Conservation (phyloP, 2,888 invertebrate species). For the Tenthredo livida region DNA sequence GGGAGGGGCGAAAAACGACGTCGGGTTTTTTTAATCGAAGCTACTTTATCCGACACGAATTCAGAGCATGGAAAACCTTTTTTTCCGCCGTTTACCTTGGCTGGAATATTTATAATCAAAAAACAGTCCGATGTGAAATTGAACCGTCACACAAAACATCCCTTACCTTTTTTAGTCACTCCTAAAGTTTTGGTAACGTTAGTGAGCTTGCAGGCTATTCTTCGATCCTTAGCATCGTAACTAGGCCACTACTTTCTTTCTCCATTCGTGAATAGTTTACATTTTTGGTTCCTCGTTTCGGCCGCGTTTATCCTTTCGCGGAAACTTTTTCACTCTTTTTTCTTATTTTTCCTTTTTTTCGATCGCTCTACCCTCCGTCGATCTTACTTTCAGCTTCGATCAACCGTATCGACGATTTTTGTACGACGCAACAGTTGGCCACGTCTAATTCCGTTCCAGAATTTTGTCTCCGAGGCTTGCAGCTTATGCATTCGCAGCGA, state of each 20-base stretch:
- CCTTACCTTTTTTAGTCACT: neutral
- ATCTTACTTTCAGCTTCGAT: conserved; percentile 40
- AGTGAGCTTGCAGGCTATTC: neutral
- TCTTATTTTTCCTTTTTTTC: neutral
- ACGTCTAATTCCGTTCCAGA: conserved; percentile 42
- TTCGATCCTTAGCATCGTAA: neutral
- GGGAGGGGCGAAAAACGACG: neutral
- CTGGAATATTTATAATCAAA: neutral
- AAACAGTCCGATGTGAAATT: neutral
- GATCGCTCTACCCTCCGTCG: neutral
- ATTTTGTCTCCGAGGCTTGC: conserved; percentile 17
- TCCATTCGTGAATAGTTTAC: conserved; percentile 24
- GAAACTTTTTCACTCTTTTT: neutral
- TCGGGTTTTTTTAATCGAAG: neutral
- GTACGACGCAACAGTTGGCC: conserved; percentile 37
- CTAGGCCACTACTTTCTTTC: conserved; percentile 21
- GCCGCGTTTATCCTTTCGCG: neutral
- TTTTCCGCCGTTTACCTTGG: neutral
- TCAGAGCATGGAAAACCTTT: neutral
- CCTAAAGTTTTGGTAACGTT: neutral
- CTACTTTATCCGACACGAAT: neutral
- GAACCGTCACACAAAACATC: neutral
- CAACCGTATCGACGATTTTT: conserved; percentile 22
- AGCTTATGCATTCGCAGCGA: conserved; percentile 55
- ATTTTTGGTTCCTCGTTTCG: conserved; percentile 37